A percentile compares a stretch with the other conserved stretches of the same genome.
These are phyloP conservation scores for Cacatua alba DNA, from an alignment of 2,113 vertebrate species.

Conservation along the genomic window DNA sequence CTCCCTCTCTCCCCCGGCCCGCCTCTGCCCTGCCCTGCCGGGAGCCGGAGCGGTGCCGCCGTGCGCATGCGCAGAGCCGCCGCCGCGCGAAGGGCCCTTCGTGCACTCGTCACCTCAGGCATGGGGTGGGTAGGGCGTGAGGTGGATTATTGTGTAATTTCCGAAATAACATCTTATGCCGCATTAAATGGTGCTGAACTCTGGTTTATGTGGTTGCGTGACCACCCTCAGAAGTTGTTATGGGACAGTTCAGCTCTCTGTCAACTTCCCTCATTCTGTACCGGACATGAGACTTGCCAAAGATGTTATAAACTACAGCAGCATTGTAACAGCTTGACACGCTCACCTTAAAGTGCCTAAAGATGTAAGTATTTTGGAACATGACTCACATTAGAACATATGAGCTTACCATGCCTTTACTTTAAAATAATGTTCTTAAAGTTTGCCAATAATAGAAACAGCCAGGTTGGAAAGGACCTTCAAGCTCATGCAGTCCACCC, in stretches of 20 bases:
- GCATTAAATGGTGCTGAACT: background rate
- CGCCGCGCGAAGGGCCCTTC: accelerated
- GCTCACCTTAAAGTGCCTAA: background rate
- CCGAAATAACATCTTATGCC: background rate
- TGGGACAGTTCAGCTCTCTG: accelerated
- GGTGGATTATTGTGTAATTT: background rate
- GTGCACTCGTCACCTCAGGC: accelerated
- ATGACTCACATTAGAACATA: background rate
- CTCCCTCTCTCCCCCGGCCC: no score
- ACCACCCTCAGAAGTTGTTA: background rate
- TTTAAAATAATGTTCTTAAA: background rate
- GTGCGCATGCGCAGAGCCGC: background rate
- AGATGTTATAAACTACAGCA: background rate
- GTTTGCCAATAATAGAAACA: background rate
- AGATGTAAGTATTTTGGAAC: background rate
- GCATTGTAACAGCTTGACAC: background rate
- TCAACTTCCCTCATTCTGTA: background rate
- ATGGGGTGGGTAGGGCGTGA: accelerated
- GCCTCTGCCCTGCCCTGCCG: background rate
- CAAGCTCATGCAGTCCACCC: background rate
- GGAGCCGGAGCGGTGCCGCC: accelerated
- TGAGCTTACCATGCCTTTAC: background rate
- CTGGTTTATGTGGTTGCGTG: background rate
- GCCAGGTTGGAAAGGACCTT: background rate
- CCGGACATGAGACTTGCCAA: background rate